Percentiles rank a stretch among this genome's conserved stretches.
These are phyloP conservation scores for Rhabditoides inermis DNA, from an alignment of 2,888 invertebrate species.

Conservation along the genomic window DNA sequence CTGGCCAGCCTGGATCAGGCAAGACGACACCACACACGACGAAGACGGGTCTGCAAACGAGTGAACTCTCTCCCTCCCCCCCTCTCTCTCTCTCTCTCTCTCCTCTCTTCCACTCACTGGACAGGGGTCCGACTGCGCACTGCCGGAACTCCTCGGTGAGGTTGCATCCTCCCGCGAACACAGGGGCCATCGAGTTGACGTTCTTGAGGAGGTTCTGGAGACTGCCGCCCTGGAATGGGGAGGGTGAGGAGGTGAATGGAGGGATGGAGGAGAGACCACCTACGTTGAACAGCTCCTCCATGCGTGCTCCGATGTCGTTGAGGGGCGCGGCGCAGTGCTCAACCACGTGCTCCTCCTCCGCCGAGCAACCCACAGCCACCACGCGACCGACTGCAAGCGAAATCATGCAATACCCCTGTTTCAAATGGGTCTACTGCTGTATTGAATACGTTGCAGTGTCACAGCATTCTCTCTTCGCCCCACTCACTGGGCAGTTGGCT, in stretches of 20 bases:
- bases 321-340: conserved; percentile 47
- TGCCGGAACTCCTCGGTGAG: conserved; percentile 31
- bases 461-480: background rate
- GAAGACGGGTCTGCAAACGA: too few species aligned
- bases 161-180: conserved; percentile 47
- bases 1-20: conserved; percentile 42
- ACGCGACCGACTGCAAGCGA: conserved; percentile 26
- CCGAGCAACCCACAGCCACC: conserved; percentile 39
- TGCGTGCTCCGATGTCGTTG: conserved; percentile 36
- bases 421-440: background rate
- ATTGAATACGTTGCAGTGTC: background rate
- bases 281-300: conserved; percentile 31
- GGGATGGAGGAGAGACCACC: conserved; percentile 9
- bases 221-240: conserved; percentile 27
- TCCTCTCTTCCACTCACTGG: too few species aligned
- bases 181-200: conserved; percentile 44
- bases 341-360: conserved; percentile 42
- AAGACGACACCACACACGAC: conserved; percentile 41
- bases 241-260: too few species aligned
- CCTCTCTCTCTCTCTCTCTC: too few species aligned
- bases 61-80: too few species aligned
- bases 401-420: background rate
- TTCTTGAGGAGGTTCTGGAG: conserved; percentile 45
- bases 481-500: conserved; percentile 28
- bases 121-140: conserved; percentile 16